Evolutionary conservation across 2,888 invertebrate genomes (phyloP), one percentile per base, ranked within the genome.

Genomic region (Eledone cirrhosa): DNA sequence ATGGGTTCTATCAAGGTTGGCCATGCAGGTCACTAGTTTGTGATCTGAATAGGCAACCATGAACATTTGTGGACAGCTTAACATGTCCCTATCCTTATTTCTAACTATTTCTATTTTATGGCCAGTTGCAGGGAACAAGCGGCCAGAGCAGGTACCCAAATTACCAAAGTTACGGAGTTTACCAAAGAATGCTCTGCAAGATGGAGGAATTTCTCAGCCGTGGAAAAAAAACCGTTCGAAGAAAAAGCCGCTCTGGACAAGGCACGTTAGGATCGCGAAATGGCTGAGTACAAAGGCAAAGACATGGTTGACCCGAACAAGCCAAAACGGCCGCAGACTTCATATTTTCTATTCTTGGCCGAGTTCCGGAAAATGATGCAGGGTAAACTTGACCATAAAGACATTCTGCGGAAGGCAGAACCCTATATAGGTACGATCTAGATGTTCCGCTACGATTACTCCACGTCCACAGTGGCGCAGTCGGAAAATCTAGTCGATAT

Each of bases 301-400:
- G 72, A 72, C 22, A 75, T 80, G n/a, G 82, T 94, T 93, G 98
- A 98, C 89, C 94, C 93, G 48, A 95, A 96, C 89, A 95, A 93
- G 84, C 99, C 99, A 0, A 99, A 99, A 89, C 93, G 97, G 48
- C 94, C 97, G 0, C 91, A 94, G 29, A 94, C 97, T 0, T 98
- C 97, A 0, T 99, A 96, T 91, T 96, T 99, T 95, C 85, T 98
- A 81, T 99, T 88, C 80, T 78, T 88, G 53, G 87, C 85, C 22
- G 87, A 87, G 78, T 88, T 85, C 84, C 84, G 88, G 41, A 84
- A 85, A 76, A 86, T 86, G 84, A 85, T 83, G 53, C 85, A 84
- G 29, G 82, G 83, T 29, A 83, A 85, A 48, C 83, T 87, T 33
- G 84, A 84, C 33, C 87, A 88, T 80, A 88, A 87, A 80, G 88